Base-by-base conservation (phyloP, 2,797 vertebrate genomes). In the Eleutherodactylus coqui region DNA sequence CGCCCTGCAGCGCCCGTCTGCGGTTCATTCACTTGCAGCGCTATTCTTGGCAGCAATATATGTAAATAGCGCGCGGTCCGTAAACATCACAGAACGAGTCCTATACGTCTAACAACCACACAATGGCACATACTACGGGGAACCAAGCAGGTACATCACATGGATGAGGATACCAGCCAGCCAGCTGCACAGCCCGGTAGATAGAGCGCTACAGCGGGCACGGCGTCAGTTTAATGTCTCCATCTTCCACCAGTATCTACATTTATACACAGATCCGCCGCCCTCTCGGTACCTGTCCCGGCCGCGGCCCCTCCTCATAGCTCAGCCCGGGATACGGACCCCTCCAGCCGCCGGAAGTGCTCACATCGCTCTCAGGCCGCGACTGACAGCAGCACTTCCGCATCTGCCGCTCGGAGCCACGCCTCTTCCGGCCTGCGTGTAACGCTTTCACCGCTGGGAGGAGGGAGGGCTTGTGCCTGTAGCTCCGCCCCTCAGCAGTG, bases 261-360 rank as follows among this genome's bases (percentile, higher is more conserved):
- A 5, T 21, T 21, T 60, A 1, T 29, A 7, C 47, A 29, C 10
- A 19, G 43, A n/a, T 29, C 6, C 29, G 81, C 3, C 80, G 9
- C n/a, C 4, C 14, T 10, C 21, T 36, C 55, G 49, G 27, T 29
- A 43, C 27, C n/a, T 47, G 41, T n/a, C 58, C 41, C 70, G 16
- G 58, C 43, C 67, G 24, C 72, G 1, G 76, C 43, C 45, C 69
- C 78, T 58, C 73, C 34, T 24, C 67, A 41, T 34, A 75, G 67
- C 34, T 21, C 49, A 53, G 19, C 58, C 47, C 60, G 7, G 21
- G 36, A n/a, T 5, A n/a, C 58, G 43, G 19, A 3, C 17, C 5
- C 41, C 80, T 7, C 5, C 72, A 29, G 27, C 79, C n/a, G 49
- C 85, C 85, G 85, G 85, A 86, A 86, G 79, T 83, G 72, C 80